Conservation (phyloP, 2,888 invertebrate genomes). For the Drosophila neonasuta region DNA sequence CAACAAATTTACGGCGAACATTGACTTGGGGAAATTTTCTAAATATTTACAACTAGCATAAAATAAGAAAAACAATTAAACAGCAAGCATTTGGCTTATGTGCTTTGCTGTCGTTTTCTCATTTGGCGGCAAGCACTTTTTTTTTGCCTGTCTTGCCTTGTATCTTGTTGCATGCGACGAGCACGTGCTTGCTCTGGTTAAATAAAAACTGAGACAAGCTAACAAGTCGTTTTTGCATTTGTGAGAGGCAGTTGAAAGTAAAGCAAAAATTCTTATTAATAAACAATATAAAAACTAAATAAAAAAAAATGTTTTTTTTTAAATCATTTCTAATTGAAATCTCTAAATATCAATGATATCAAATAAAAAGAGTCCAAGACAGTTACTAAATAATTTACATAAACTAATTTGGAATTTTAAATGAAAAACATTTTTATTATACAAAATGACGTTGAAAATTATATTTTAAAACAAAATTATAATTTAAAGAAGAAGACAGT, state of each 20-base stretch:
- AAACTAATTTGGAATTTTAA: no score
- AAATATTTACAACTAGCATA: not conserved
- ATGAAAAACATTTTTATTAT: no score
- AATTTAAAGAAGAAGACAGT: no score
- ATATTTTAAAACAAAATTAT: no score
- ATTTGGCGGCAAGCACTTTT: constrained; percentile 13
- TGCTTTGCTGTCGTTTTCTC: constrained; percentile 3
- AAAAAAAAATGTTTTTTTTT: no score
- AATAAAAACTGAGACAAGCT: constrained; percentile 36
- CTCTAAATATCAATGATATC: no score
- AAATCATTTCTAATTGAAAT: no score
- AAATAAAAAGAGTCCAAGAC: no score
- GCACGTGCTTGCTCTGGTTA: constrained; percentile 49
- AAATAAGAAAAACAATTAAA: not conserved
- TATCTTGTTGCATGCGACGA: constrained; percentile 13
- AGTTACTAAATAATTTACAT: no score
- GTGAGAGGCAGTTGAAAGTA: not conserved
- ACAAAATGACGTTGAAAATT: no score
- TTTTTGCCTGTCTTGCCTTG: constrained; percentile 3
- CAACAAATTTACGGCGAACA: constrained; percentile 39
- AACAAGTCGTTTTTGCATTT: constrained; percentile 63
- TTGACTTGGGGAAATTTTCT: constrained; percentile 43
- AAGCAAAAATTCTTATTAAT: not conserved
- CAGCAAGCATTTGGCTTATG: not conserved
- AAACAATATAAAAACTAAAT: no score